Evolutionary conservation across 2,888 invertebrate genomes (phyloP), one percentile per base, ranked within the genome.

Genomic region (Miltochrista miniata): DNA sequence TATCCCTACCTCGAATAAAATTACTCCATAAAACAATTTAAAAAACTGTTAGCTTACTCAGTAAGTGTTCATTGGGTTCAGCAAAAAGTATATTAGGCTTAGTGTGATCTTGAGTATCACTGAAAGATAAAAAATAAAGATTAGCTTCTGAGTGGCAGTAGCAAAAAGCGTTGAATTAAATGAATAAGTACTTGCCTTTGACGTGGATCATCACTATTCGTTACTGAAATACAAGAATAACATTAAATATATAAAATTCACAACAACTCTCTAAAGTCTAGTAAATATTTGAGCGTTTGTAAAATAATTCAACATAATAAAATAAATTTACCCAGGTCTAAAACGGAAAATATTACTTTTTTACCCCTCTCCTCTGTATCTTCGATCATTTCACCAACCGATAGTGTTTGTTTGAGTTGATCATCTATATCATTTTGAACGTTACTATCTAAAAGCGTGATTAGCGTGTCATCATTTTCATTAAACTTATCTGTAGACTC

Each of bases 311-410:
- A 24, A 24, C 5, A 24, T 24, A 24, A 31, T 5, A 31, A 31
- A 1, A 31, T 31, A 31, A 62, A 61, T 75, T 86, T 87, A 88
- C 88, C 87, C 57, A 76, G 69, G 61, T 74, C 68, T 64, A 66
- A 65, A 66, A 71, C 40, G 71, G 77, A 80, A 81, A 85, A 83
- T 74, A 78, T 79, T 68, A 86, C 84, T 80, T 79, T 83, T 84
- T 81, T 82, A 61, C 71, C 69, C 51, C 62, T 72, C 53, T 54
- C 53, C 39, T 40, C 49, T 51, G 59, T 60, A 57, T 72, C 74
- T 61, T 72, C 68, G 45, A 35, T 45, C 2, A 36, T 7, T 68
- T 66, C 63, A 37, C 18, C 29, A 36, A 15, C 24, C 24, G 31
- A 37, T 8, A 14, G 13, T 30, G 8, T 14, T 11, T 14, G 8